A percentile compares a stretch with the other conserved stretches of the same genome.
phyloP scores from a whole-genome alignment of 2,888 invertebrate genomes.

The Clivina fossor region DNA sequence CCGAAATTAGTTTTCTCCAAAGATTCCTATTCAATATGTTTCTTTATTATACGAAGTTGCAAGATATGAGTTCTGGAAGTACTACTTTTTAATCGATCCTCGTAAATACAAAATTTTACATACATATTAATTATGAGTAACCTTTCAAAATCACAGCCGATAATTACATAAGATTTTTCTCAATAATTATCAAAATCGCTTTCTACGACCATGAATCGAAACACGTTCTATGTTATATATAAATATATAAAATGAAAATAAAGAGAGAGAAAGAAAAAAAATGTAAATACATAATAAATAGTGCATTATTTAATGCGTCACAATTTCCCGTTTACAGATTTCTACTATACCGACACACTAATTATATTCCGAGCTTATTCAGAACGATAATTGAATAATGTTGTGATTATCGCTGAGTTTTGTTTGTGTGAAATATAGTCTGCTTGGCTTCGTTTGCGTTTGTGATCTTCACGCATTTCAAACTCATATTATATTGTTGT shows the following conservation, averaged over 20 bases:
- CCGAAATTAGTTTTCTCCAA: too few species aligned
- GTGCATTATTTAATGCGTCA: conserved; percentile 27
- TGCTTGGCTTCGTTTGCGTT: conserved; percentile 1
- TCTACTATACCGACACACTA: conserved; percentile 6
- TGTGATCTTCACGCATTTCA: conserved; percentile 24
- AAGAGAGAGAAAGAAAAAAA: neutral
- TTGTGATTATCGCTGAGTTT: conserved; percentile 1
- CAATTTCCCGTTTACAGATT: conserved; percentile 24
- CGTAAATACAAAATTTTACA: conserved; percentile 23
- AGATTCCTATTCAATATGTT: too few species aligned
- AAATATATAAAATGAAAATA: too few species aligned
- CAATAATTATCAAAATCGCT: conserved; percentile 17
- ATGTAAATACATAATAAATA: conserved; percentile 28
- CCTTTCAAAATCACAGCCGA: conserved; percentile 25
- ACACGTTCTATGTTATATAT: conserved; percentile 24
- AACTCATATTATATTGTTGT: conserved; percentile 14
- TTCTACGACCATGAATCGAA: conserved; percentile 21
- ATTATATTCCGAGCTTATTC: conserved; percentile 20
- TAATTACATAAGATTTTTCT: conserved; percentile 20
- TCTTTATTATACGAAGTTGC: conserved; percentile 1
- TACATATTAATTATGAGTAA: conserved; percentile 20
- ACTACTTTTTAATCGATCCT: too few species aligned
- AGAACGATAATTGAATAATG: conserved; percentile 19
- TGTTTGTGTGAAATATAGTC: conserved; percentile 13
- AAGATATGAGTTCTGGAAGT: too few species aligned